Evolutionary conservation across 2,888 invertebrate genomes (phyloP), one percentile per base, ranked within the genome.

Genomic region (Acrobasis consociella): DNA sequence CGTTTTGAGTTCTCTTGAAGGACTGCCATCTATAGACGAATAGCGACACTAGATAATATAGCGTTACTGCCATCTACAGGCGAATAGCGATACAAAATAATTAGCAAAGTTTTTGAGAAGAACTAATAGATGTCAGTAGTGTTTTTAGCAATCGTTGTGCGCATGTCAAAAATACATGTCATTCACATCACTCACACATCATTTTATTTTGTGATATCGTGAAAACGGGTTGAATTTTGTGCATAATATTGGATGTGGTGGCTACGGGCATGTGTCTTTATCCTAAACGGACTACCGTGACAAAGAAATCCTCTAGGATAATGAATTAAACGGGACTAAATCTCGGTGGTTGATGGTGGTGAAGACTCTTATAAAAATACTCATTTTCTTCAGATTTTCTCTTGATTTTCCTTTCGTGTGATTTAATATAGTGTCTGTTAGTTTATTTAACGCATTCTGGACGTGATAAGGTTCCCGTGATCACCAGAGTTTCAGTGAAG

Each of bases 141-240:
- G 3, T 60, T 69, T 65, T 72, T 75, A 63, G 73, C 72, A 73
- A 79, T 76, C 76, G 68, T 73, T 78, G 75, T 88, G 88, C 91
- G 91, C 91, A 91, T 91, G 91, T 91, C 91, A 90, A 86, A 88
- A 88, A 77, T 85, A 86, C 77, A 79, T 89, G 89, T 90, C 90
- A 90, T 86, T 82, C 74, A 71, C 78, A 81, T 90, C 90, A 90
- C 86, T 82, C 74, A 71, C 78, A 81, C 80, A 81, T 85, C 86
- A 83, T 87, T 90, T 87, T 87, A 88, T 86, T 90, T 89, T 82
- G 86, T 84, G 86, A 83, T 83, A 83, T 82, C 77, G 77, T 82
- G 73, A 84, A 86, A 86, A 78, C 83, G 80, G 81, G 85, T 82
- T 81, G 85, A 56, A 87, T 80, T 84, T 87, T 78, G 85, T 79